Evolutionary conservation across 1,140 invertebrate genomes (phyloP).

Genomic region (Euglossa dilemma): DNA sequence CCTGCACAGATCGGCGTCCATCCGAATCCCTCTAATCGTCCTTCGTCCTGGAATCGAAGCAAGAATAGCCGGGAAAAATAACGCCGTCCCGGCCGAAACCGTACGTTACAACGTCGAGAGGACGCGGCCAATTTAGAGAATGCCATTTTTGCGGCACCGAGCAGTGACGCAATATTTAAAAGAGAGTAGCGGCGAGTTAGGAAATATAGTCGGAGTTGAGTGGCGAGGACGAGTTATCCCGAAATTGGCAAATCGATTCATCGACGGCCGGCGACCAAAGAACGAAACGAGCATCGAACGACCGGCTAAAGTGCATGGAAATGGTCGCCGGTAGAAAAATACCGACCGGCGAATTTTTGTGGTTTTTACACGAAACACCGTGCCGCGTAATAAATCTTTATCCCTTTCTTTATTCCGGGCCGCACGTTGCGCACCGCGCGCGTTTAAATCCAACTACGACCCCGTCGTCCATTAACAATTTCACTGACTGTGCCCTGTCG

Average conservation of each 20-base stretch:
- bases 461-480: not conserved
- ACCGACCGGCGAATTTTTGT: not conserved
- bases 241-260: constrained; percentile 37
- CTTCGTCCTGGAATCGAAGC: no score
- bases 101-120: not conserved
- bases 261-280: not conserved
- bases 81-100: no score
- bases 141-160: not conserved
- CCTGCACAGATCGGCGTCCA: no score
- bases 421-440: no score
- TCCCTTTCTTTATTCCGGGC: not conserved
- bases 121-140: not conserved
- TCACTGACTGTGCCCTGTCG: no score
- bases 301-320: not conserved
- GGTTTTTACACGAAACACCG: not conserved
- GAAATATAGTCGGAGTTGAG: constrained; percentile 1
- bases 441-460: not conserved
- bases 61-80: no score
- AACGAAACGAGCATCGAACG: constrained; percentile 12
- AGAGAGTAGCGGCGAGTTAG: not conserved
- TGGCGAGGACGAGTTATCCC: constrained; percentile 24
- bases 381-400: not conserved
- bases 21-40: no score
- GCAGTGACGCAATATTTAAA: constrained; percentile 9
- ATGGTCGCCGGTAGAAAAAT: constrained; percentile 1